Conservation (phyloP, 2,888 invertebrate genomes). For the Parelbella ahira region DNA sequence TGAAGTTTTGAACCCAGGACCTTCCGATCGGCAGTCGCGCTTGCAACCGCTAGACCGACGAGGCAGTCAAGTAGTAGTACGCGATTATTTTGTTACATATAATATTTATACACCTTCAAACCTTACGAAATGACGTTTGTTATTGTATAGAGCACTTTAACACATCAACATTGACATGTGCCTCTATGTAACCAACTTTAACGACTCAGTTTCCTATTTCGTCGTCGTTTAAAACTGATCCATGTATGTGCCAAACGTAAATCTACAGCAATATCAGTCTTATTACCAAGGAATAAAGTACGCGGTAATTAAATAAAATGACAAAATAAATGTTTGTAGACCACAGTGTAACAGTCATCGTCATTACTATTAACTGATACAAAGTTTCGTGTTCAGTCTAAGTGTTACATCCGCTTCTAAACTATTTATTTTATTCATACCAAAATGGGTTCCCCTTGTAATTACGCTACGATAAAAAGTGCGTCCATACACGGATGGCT, state of each 20-base stretch:
- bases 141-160: conserved; percentile 9
- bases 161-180: conserved; percentile 14
- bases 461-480: conserved; percentile 20
- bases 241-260: conserved; percentile 11
- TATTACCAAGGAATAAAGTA: conserved; percentile 18
- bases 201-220: conserved; percentile 33
- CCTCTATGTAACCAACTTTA: conserved; percentile 31
- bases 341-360: conserved; percentile 34
- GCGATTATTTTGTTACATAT: too few relatives aligned
- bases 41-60: too few relatives aligned
- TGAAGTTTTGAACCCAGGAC: too few relatives aligned
- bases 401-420: conserved; percentile 37
- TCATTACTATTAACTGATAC: conserved; percentile 36
- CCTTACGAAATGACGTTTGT: conserved; percentile 12
- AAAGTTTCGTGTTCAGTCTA: conserved; percentile 35
- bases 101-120: too few relatives aligned
- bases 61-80: too few relatives aligned
- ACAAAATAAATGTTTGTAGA: conserved; percentile 19
- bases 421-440: conserved; percentile 34
- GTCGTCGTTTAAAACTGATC: conserved; percentile 16
- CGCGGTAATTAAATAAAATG: conserved; percentile 3
- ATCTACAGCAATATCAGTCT: conserved; percentile 22
- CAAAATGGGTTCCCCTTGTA: conserved; percentile 16
- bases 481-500: too few relatives aligned
- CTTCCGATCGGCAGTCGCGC: too few relatives aligned